phyloP scores from a whole-genome alignment of 30 jellyfish, hydroid and myxozoan species.

The Chironex yamaguchii region DNA sequence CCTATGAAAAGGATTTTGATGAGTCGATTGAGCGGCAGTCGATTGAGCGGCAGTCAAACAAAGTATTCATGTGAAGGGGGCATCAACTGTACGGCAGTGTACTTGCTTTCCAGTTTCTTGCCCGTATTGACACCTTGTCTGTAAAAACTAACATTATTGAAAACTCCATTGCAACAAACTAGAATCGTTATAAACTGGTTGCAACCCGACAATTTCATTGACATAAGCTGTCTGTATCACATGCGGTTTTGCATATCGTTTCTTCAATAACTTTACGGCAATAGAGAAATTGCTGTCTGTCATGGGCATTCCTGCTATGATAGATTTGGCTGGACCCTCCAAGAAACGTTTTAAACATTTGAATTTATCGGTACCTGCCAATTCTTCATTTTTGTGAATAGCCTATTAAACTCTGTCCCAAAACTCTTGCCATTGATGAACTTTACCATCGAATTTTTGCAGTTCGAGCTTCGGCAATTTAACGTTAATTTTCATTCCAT shows the following conservation, averaged over 20 bases:
- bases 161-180: no score
- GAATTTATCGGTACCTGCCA: slow-evolving; percentile 5
- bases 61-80: no score
- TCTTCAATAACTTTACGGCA: slow-evolving; percentile 1
- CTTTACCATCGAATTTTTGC: slow-evolving; percentile 3
- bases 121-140: no score
- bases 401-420: slow-evolving; percentile 34
- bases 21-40: no score
- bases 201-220: no score
- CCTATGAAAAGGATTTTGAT: no score
- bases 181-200: no score
- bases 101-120: no score
- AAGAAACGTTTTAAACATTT: slow-evolving; percentile 10
- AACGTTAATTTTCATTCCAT: background rate
- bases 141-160: no score
- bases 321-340: slow-evolving; percentile 23
- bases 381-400: slow-evolving; percentile 1
- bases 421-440: slow-evolving; percentile 26
- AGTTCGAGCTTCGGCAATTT: background rate
- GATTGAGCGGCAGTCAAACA: no score
- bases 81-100: no score
- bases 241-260: slow-evolving; percentile 8
- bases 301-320: slow-evolving; percentile 23
- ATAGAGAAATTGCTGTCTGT: slow-evolving; percentile 10
- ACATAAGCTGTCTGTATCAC: no score